Evolutionary conservation across 2,113 vertebrate species (phyloP).

Genomic region (Atractosteus spatula): DNA sequence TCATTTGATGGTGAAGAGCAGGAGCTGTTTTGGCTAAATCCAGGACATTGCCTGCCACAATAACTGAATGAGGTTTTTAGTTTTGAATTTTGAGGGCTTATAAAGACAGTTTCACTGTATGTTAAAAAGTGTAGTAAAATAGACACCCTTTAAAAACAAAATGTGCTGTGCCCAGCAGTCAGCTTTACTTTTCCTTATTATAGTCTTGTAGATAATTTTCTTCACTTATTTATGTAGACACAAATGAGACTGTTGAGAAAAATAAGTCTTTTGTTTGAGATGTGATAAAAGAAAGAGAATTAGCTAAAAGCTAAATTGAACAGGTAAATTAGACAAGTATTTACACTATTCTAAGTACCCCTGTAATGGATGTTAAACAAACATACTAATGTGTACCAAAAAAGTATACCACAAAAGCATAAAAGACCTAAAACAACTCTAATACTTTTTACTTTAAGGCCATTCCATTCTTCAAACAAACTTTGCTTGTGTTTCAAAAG

Average conservation of each 20-base stretch:
- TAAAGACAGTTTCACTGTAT: too few relatives aligned
- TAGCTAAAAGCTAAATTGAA: background rate
- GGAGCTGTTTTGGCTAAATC: too few relatives aligned
- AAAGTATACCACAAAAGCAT: slow-evolving; percentile 8
- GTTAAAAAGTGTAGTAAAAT: too few relatives aligned
- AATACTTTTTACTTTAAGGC: slow-evolving; percentile 39
- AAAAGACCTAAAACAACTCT: slow-evolving; percentile 40
- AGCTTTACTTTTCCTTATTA: too few relatives aligned
- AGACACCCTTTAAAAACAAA: too few relatives aligned
- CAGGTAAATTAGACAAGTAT: slow-evolving; percentile 54
- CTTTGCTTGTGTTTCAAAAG: slow-evolving; percentile 16
- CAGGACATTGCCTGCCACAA: too few relatives aligned
- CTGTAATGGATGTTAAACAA: slow-evolving; percentile 55
- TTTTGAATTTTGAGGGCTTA: too few relatives aligned
- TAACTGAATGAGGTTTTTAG: too few relatives aligned
- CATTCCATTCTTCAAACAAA: slow-evolving; percentile 46
- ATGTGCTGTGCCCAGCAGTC: too few relatives aligned
- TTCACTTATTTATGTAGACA: background rate
- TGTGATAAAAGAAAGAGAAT: background rate
- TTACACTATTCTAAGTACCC: slow-evolving; percentile 52
- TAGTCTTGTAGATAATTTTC: background rate
- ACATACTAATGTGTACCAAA: slow-evolving; percentile 31
- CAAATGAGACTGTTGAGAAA: background rate
- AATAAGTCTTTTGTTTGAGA: background rate
- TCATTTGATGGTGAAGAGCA: too few relatives aligned